Evolutionary conservation across 2,888 invertebrate species (phyloP), one percentile per base, ranked within the genome.

Genomic region (Lepidochitona cinerea): DNA sequence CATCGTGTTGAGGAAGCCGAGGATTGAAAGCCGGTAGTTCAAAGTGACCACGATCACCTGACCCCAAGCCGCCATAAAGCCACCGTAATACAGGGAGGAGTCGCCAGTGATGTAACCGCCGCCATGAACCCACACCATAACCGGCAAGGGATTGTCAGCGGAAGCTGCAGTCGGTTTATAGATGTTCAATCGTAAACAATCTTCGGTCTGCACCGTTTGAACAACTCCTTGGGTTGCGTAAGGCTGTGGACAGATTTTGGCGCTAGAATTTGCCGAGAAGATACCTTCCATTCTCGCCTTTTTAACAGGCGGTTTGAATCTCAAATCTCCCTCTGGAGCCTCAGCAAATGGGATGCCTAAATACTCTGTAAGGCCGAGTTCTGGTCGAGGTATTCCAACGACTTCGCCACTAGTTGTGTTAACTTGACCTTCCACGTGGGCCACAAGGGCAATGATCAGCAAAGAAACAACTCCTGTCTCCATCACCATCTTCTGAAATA

Each of bases 221-320:
- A 41, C 18, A 41, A 12, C 18, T 12, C 9, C 9, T 14, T 26
- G 23, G 12, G 3, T 4, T 23, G 59, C 26, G 14, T 29, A 14
- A 2, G 29, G 59, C 59, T 59, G 59, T 2, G 59, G 59, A 59
- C 59, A 59, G 5, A 66, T 14, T 4, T 23, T 23, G 9, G 32
- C 53, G 53, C 29, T 37, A 18, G 2, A 14, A 9, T 23, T 52
- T 35, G 69, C 69, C 18, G 52, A 18, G n/a, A 52, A 53, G 29
- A 35, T 14, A 7, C 52, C 53, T 18, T 9, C 32, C 35, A 49
- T 37, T 32, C 52, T 5, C 6, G 32, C 29, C 23, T 53, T 53
- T 36, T 35, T 69, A 26, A 23, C 53, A 5, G 69, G 69, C 29
- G 69, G 69, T 35, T 69, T 53, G 35, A 69, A 69, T 33, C 69